Evolutionary conservation across 1,140 invertebrate genomes (phyloP).

Genomic region (Trissolcus basalis): DNA sequence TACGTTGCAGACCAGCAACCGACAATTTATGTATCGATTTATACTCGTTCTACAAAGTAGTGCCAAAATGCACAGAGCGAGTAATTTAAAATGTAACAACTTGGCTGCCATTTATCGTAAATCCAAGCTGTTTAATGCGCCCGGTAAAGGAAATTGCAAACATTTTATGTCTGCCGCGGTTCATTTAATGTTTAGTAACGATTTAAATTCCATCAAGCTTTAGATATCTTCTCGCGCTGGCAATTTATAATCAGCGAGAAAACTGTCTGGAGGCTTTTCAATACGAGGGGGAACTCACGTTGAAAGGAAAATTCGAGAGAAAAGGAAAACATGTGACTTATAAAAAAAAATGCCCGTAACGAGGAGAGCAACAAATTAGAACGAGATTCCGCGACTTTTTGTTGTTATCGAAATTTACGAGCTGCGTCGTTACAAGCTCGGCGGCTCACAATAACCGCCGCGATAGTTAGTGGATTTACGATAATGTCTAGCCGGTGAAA

Average conservation of each 20-base stretch:
- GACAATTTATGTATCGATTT: neutral
- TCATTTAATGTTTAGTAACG: neutral
- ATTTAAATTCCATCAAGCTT: neutral
- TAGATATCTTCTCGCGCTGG: neutral
- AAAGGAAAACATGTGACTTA: no score
- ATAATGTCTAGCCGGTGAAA: slow-evolving; percentile 27
- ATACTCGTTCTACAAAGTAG: neutral
- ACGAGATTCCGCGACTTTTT: neutral
- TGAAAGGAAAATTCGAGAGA: no score
- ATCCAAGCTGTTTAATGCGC: neutral
- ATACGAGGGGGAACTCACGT: no score
- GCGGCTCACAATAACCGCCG: slow-evolving; percentile 12
- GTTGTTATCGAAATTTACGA: slow-evolving; percentile 9
- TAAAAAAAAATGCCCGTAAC: no score
- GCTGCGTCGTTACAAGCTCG: neutral
- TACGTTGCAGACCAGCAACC: neutral
- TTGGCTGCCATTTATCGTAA: neutral
- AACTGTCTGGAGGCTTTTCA: no score
- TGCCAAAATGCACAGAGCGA: neutral
- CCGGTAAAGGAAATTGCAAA: neutral
- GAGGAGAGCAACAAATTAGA: no score
- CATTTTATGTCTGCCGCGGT: neutral
- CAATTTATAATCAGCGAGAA: no score
- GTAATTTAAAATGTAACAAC: neutral
- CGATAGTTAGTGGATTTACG: slow-evolving; percentile 26